phyloP scores from a whole-genome alignment of 1,140 invertebrate species.

The Penaeus japonicus region DNA sequence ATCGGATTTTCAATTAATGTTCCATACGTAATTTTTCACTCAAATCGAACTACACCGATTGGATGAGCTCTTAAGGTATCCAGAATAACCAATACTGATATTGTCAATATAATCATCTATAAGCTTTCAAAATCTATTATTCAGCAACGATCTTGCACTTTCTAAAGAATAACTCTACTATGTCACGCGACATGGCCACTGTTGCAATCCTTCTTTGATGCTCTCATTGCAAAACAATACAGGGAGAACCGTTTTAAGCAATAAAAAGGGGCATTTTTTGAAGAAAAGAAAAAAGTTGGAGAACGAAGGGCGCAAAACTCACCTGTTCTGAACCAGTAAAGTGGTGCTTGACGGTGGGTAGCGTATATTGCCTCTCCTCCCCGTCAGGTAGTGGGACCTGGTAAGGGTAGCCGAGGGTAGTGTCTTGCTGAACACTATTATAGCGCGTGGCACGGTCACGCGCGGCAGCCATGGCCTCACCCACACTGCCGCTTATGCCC shows the following conservation, averaged over 20 bases:
- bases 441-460: constrained; percentile 35
- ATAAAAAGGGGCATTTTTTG: neutral
- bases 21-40: no score
- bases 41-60: no score
- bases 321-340: constrained; percentile 26
- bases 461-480: constrained; percentile 46
- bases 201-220: no score
- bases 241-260: neutral
- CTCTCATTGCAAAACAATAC: no score
- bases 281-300: neutral
- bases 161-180: no score
- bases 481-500: constrained; percentile 35
- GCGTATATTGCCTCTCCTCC: constrained; percentile 36
- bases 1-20: no score
- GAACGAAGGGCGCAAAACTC: neutral
- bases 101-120: no score
- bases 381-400: constrained; percentile 43
- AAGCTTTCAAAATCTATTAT: no score
- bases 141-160: no score
- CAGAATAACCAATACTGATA: no score
- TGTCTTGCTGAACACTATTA: constrained; percentile 40
- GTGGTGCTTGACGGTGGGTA: neutral
- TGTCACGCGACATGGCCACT: no score
- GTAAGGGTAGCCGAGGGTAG: constrained; percentile 25
- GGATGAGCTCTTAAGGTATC: no score